Percentiles rank a stretch among this genome's conserved stretches.
Conservation (phyloP, 2,888 invertebrate genomes). For the Leistus spinibarbis region DNA sequence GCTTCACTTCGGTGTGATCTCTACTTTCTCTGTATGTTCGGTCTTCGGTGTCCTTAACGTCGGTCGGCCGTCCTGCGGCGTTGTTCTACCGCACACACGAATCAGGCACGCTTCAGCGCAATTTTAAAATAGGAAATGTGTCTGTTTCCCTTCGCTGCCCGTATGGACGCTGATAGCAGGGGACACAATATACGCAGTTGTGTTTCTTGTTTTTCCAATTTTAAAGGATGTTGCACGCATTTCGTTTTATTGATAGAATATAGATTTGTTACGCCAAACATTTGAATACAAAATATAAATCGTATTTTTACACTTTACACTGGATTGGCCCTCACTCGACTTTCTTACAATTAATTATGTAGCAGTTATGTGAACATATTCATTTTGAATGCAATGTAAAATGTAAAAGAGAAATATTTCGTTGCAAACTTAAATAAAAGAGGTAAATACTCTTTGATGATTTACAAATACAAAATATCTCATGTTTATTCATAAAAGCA, state of each 20-base stretch:
- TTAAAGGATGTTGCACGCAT: neutral
- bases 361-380: too few species aligned
- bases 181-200: neutral
- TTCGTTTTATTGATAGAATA: neutral
- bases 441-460: too few species aligned
- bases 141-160: conserved; percentile 21
- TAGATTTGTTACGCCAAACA: too few species aligned
- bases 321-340: too few species aligned
- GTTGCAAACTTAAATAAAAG: too few species aligned
- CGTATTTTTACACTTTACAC: too few species aligned
- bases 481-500: too few species aligned
- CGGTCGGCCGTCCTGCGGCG: neutral
- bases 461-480: too few species aligned
- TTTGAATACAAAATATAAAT: too few species aligned
- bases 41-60: neutral
- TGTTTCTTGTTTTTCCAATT: neutral
- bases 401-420: too few species aligned
- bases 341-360: too few species aligned
- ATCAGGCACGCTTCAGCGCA: conserved; percentile 45
- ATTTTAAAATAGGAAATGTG: conserved; percentile 45
- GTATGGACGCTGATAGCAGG: neutral
- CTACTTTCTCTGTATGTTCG: neutral
- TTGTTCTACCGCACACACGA: conserved; percentile 22
- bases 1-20: neutral
- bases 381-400: too few species aligned